These are phyloP conservation scores for Porphyrio hochstetteri DNA, from an alignment of 2,113 vertebrate genomes.

Conservation along the genomic window DNA sequence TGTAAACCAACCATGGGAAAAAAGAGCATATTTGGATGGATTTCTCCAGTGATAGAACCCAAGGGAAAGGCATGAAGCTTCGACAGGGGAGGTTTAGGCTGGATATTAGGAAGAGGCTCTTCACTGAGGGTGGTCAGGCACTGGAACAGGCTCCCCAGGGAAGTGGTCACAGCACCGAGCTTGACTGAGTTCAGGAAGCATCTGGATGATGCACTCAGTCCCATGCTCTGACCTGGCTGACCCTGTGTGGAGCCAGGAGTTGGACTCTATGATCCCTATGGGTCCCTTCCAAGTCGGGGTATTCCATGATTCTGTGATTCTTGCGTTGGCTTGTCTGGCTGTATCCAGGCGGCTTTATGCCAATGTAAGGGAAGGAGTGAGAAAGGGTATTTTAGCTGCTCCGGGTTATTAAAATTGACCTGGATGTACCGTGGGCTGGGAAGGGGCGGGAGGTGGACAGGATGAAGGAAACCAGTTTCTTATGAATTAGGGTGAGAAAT, in stretches of 20 bases:
- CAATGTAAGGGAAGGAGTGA: conserved; percentile 12
- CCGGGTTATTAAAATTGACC: conserved; percentile 13
- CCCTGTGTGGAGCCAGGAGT: too few relatives aligned
- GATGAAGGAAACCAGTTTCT: conserved; percentile 12
- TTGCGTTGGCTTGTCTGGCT: conserved; percentile 27
- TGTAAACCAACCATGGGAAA: conserved; percentile 56
- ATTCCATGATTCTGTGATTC: background rate
- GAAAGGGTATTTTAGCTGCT: conserved; percentile 39
- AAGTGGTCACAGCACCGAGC: too few relatives aligned
- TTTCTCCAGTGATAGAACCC: background rate
- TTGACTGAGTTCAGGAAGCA: too few relatives aligned
- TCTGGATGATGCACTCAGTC: too few relatives aligned
- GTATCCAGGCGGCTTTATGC: conserved; percentile 26
- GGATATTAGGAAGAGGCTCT: too few relatives aligned
- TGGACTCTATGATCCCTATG: too few relatives aligned
- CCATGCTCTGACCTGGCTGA: too few relatives aligned
- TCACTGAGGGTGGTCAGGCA: too few relatives aligned
- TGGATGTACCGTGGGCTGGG: background rate
- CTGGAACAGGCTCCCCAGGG: too few relatives aligned
- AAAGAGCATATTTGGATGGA: conserved; percentile 46
- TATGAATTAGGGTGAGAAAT: conserved; percentile 42
- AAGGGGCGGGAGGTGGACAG: background rate
- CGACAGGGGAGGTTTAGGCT: too few relatives aligned
- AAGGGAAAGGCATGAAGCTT: too few relatives aligned
- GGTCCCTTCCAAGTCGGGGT: too few relatives aligned